Base-by-base conservation (phyloP, 2,888 invertebrate species). In the Melanotus villosus region DNA sequence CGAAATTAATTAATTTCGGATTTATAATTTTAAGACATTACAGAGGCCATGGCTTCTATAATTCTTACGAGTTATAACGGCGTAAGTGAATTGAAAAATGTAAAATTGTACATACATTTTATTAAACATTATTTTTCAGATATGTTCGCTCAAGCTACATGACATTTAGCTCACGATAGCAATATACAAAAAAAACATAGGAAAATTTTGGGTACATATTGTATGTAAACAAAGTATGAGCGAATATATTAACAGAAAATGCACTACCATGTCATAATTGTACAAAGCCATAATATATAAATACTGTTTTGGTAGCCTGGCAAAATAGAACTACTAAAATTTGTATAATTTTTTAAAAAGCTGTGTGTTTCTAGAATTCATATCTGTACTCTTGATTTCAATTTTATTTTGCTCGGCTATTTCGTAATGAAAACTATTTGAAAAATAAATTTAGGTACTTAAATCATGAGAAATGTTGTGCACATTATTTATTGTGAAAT, bases 401-500 rank as follows among this genome's bases (percentile, higher is more conserved):
- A 19, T 56, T 32, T 60, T 47, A 60, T 60, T 54, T 63, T 63
- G 52, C 26, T 52, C 10, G 50, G 63, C 63, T 63, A 63, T 52
- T 45, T 9, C 9, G 16, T n/a, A 30, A 23, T 2, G 52, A 62
- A 1, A 26, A n/a, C 10, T 14, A 34, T 26, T 62, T 30, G 12
- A 41, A 52, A 41, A 63, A 23, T 26, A 70, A 65, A 43, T 72
- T 59, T 72, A 65, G 68, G 72, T 74, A 72, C 69, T 73, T 68
- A 67, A 62, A 60, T 50, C 52, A 50, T 70, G 36, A 71, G 57
- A 65, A 72, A 71, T 63, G 72, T 74, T 70, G 74, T 63, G 66
- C 52, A 63, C 63, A 54, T 54, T 63, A 63, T 63, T 63, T 63
- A 63, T 63, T 63, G 26, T 65, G 75, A 74, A 59, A 77, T 78